Percentiles rank a stretch among this genome's conserved stretches.
Evolutionary conservation across 2,113 vertebrate genomes (phyloP).

Genomic region (Hippopotamus amphibius): DNA sequence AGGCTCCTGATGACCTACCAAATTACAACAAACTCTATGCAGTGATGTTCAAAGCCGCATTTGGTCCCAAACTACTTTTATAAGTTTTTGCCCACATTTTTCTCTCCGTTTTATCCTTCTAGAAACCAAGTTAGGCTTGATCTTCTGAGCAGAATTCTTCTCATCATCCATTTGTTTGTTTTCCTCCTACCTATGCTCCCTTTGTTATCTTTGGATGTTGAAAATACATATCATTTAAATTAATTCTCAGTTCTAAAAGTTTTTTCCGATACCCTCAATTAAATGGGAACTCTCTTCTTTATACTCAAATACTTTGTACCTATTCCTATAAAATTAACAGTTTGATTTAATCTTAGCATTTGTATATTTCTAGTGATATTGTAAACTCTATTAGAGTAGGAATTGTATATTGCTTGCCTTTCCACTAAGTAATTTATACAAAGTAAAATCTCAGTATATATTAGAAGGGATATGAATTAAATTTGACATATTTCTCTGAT

Average conservation of each 20-base stretch:
- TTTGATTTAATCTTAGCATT: conserved; percentile 19
- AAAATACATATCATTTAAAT: not conserved
- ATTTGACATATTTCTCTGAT: conserved; percentile 26
- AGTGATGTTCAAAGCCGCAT: not conserved
- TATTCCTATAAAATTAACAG: conserved; percentile 15
- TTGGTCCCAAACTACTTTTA: not conserved
- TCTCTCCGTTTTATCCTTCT: not conserved
- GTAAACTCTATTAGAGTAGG: not conserved
- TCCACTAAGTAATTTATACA: not conserved
- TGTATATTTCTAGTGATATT: not conserved
- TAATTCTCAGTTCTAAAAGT: not conserved
- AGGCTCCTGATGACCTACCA: not conserved
- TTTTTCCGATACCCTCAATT: not conserved
- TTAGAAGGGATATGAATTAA: conserved; percentile 45
- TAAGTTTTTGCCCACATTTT: not conserved
- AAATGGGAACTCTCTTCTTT: not conserved
- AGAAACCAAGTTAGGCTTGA: not conserved
- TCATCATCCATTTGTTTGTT: not conserved
- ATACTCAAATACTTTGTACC: not conserved
- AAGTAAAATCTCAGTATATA: conserved; percentile 18
- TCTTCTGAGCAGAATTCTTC: not conserved
- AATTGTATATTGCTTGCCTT: conserved; percentile 31
- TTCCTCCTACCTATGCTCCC: not conserved
- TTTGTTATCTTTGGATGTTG: not conserved
- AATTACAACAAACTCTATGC: not conserved